phyloP scores from a whole-genome alignment of 1,140 invertebrate genomes.

The Theocolax elegans region DNA sequence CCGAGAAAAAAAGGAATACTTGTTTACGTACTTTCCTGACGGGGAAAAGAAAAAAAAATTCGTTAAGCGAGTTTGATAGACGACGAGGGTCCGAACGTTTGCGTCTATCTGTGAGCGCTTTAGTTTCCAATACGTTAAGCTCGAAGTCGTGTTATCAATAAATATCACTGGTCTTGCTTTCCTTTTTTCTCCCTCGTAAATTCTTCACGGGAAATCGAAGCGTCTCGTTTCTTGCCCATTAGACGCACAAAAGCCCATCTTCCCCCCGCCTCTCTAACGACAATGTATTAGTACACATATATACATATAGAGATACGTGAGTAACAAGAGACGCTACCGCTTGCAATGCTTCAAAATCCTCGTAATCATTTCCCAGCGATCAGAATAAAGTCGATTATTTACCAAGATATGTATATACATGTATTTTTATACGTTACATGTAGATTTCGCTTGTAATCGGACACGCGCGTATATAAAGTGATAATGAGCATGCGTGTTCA shows the following conservation, averaged over 20 bases:
- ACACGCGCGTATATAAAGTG: too few species aligned
- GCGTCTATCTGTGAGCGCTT: neutral
- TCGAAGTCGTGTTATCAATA: neutral
- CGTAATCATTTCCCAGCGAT: conserved; percentile 6
- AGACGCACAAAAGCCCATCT: conserved; percentile 10
- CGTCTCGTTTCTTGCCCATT: conserved; percentile 6
- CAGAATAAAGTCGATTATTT: conserved; percentile 8
- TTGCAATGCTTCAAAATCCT: neutral
- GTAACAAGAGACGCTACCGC: too few species aligned
- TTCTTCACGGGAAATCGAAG: neutral
- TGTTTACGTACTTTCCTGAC: too few species aligned
- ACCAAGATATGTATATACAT: neutral
- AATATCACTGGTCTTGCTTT: neutral
- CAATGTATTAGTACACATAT: neutral
- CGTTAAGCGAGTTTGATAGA: too few species aligned
- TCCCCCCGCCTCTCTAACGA: conserved; percentile 11
- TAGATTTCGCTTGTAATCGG: too few species aligned
- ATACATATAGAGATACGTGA: neutral
- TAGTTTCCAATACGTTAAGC: neutral
- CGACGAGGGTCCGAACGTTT: neutral
- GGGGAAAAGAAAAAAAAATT: too few species aligned
- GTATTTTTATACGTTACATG: too few species aligned
- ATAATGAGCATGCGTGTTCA: too few species aligned
- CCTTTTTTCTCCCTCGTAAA: too few species aligned
- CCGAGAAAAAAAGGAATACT: too few species aligned